Evolutionary conservation across 1,140 invertebrate genomes (phyloP).

Genomic region (Apis cerana): DNA sequence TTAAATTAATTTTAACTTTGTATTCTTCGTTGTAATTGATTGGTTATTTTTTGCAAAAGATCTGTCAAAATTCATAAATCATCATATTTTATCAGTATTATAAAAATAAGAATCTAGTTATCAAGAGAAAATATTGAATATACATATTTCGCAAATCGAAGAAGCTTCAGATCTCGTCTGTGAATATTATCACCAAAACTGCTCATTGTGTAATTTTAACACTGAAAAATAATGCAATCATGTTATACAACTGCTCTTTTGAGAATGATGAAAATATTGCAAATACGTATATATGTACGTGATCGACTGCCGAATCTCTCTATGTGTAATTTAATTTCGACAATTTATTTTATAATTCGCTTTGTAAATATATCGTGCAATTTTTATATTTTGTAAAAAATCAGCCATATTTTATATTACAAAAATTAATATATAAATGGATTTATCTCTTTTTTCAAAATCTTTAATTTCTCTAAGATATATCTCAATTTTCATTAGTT

Average conservation of each 20-base stretch:
- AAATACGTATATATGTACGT: conserved; percentile 11
- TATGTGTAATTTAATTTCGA: neutral
- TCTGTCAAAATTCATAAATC: neutral
- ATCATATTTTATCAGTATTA: conserved; percentile 24
- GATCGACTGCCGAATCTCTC: conserved; percentile 33
- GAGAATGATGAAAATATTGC: neutral
- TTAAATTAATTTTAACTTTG: neutral
- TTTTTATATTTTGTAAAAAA: neutral
- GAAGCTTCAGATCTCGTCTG: neutral
- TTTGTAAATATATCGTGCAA: conserved; percentile 24
- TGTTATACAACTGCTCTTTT: conserved; percentile 33
- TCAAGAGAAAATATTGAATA: neutral
- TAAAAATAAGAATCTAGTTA: neutral
- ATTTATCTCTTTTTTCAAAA: neutral
- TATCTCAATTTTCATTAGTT: neutral
- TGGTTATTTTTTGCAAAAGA: neutral
- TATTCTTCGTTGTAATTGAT: neutral
- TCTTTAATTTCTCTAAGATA: neutral
- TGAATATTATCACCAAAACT: conserved; percentile 5
- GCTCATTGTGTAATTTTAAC: conserved; percentile 19
- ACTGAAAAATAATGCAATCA: conserved; percentile 32
- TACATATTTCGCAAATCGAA: neutral
- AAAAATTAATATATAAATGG: neutral
- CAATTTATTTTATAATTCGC: conserved; percentile 3
- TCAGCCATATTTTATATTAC: neutral